Base-by-base conservation (phyloP, 2,113 vertebrate species). In the Mustela lutreola region DNA sequence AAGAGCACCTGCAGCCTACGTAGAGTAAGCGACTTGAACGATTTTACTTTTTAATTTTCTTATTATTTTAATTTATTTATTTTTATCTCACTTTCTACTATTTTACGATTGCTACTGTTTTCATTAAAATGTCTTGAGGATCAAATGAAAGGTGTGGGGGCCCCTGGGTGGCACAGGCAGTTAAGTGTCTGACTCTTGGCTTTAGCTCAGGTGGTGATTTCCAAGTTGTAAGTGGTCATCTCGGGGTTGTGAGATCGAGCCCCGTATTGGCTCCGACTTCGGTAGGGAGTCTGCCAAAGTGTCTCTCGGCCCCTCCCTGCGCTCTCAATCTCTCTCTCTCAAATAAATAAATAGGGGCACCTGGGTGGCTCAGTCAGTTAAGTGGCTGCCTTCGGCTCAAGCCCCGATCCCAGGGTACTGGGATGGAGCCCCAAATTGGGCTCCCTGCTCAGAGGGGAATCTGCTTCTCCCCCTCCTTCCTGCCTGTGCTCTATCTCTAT, bases 401-500 rank as follows among this genome's bases (percentile, higher is more conserved):
- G 22, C 22, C 9, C 9, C 26, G 22, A 26, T 62, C 60, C 22
- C 60, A 62, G 60, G 60, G 60, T 62, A 24, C 8, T 26, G 60
- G 22, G 22, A 62, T 62, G 2, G 9, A 62, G 60, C 22, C 60
- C 60, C 9, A 7, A 3, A 62, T 11, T 62, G 60, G 22, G 60
- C 22, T 60, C 58, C 58, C 58, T 62, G 22, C 60, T 62, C 60
- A 62, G 60, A 62, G 60, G 60, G 22, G 22, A 62, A 9, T 11
- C 60, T 62, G 22, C 60, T 62, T 62, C 60, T 62, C 22, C 9
- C 22, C 60, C 60, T 62, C 22, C 60, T 62, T 62, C 60, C 60
- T 0, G 3, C 22, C 9, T 11, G 22, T 62, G 7, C 16, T n/a
- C 16, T 1, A 16, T n/a, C 31, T 9, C 4, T n/a, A 14, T 67